Base-by-base conservation (phyloP, 1,140 invertebrate species). In the Trichonephila clavipes region DNA sequence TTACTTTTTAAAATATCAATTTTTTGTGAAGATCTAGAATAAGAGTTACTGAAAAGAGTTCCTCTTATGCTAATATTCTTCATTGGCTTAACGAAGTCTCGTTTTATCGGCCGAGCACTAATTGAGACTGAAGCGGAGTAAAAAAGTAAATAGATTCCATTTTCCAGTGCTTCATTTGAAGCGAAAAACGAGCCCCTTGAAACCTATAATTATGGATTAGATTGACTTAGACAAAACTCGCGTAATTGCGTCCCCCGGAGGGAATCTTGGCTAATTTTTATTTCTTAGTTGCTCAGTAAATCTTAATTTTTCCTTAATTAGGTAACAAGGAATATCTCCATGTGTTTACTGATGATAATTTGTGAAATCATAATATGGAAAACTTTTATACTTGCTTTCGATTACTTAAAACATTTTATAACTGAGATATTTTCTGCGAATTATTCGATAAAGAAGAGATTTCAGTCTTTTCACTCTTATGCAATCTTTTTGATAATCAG, bases 161-260 rank as follows among this genome's bases (percentile, higher is more conserved):
- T 77, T 77, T 77, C 5, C 28, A 77, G 34, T 34, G 28, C 16
- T 40, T 77, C 40, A 77, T 77, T 77, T 18, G 72, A 77, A 77
- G 72, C 72, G 72, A 77, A 77, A 77, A 77, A 77, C 34, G 72
- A 77, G 18, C 28, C 28, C 69, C 72, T 0, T 77, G 72, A 77
- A 77, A 34, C 24, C 14, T 40, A 77, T 77, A 77, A 77, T 77
- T 77, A 3, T 34, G 28, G 72, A 77, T 77, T 77, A 77, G 34
- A 77, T 34, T 40, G 34, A 18, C 28, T 8, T 12, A 3, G 18
- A 28, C 10, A 12, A 16, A 40, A 18, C 14, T 77, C 72, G 0
- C 12, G 28, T 77, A 28, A 77, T 77, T 40, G 72, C 34, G 14
- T 77, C 28, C 72, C 69, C 14, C 28, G 34, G 34, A 10, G 28